Conservation (phyloP, 2,888 invertebrate genomes). For the Hecatera dysodea region DNA sequence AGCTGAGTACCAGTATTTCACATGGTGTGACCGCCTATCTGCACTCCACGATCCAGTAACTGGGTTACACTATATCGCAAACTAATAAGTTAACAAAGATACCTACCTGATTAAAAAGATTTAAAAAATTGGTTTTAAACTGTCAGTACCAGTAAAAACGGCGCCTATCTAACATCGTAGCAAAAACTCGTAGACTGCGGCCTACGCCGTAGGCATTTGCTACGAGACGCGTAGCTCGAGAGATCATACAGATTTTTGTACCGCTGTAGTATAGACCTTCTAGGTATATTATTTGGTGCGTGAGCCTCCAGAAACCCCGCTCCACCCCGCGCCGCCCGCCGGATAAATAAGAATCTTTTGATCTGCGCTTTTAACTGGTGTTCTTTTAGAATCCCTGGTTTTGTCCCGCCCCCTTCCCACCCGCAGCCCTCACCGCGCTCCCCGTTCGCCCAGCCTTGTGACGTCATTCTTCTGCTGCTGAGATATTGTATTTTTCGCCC, state of each 20-base stretch:
- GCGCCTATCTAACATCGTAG: not conserved
- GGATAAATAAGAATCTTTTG: constrained; percentile 66
- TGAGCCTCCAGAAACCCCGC: not conserved
- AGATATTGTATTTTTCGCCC: constrained; percentile 55
- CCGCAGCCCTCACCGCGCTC: not conserved
- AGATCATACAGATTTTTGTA: constrained; percentile 6
- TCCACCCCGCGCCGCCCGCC: not conserved
- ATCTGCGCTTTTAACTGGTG: constrained; percentile 68
- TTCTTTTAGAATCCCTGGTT: constrained; percentile 59
- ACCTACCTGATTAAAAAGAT: too few species aligned
- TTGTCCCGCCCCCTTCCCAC: not conserved
- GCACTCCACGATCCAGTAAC: too few species aligned
- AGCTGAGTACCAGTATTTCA: too few species aligned
- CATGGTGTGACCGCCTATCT: too few species aligned
- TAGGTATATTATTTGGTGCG: constrained; percentile 9
- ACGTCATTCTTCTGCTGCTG: constrained; percentile 39
- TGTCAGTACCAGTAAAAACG: not conserved
- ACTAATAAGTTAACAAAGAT: too few species aligned
- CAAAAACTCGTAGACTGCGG: not conserved
- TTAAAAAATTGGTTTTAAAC: not conserved
- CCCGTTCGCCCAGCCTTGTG: constrained; percentile 15
- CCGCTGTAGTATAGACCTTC: constrained; percentile 17
- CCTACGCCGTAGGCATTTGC: constrained; percentile 47
- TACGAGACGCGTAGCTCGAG: constrained; percentile 26
- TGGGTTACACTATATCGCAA: too few species aligned